These are phyloP conservation scores for Megathymus violae DNA, from an alignment of 1,140 invertebrate species.

Conservation along the genomic window DNA sequence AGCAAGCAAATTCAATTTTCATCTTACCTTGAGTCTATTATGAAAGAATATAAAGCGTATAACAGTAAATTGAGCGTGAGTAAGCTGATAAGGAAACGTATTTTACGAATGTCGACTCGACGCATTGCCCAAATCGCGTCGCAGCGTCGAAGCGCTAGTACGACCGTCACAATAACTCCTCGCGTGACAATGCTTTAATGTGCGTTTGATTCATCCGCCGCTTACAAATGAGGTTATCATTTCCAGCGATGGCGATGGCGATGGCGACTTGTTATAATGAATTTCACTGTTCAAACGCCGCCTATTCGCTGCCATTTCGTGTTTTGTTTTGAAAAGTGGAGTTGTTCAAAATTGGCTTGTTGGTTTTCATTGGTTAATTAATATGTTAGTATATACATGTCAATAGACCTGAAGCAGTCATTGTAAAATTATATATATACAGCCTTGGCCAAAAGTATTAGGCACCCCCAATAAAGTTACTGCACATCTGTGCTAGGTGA, in stretches of 20 bases:
- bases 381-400: too few relatives aligned
- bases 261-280: slow-evolving; percentile 65
- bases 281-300: slow-evolving; percentile 54
- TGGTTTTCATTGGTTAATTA: too few relatives aligned
- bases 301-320: slow-evolving; percentile 6
- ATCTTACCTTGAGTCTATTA: too few relatives aligned
- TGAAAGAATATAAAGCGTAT: too few relatives aligned
- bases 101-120: slow-evolving; percentile 36
- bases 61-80: too few relatives aligned
- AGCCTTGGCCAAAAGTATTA: too few relatives aligned
- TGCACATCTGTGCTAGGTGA: too few relatives aligned
- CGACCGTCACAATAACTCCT: slow-evolving; percentile 79
- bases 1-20: too few relatives aligned
- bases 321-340: background rate
- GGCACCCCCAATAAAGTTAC: too few relatives aligned
- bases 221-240: slow-evolving; percentile 80
- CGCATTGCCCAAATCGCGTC: slow-evolving; percentile 13
- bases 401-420: too few relatives aligned
- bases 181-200: slow-evolving; percentile 79
- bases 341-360: slow-evolving; percentile 34
- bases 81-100: too few relatives aligned
- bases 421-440: too few relatives aligned
- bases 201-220: slow-evolving; percentile 78
- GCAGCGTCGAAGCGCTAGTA: slow-evolving; percentile 68
- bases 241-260: slow-evolving; percentile 65